These are phyloP conservation scores for Tetranychus cinnabarinus DNA, from an alignment of 1,140 invertebrate species.

Conservation along the genomic window DNA sequence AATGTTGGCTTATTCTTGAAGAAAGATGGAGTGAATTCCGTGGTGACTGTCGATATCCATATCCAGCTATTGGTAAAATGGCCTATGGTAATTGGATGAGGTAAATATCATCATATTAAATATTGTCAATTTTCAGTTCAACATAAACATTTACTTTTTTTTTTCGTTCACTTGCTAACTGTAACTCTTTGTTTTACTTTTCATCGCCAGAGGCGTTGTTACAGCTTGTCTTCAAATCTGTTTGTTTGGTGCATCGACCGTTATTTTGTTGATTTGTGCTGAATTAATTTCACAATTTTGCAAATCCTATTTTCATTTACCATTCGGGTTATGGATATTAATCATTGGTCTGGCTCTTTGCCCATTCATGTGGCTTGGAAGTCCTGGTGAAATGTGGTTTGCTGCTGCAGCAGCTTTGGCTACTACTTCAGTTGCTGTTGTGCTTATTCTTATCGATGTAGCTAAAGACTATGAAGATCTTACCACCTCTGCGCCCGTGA, in stretches of 20 bases:
- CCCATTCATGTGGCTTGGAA: constrained; percentile 39
- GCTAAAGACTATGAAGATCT: background rate
- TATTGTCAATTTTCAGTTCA: too few relatives aligned
- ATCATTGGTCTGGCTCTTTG: constrained; percentile 33
- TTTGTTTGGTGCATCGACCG: background rate
- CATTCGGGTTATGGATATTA: constrained; percentile 33
- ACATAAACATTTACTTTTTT: too few relatives aligned
- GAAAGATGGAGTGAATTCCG: constrained; percentile 11
- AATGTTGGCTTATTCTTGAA: constrained; percentile 11
- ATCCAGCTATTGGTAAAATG: constrained; percentile 10
- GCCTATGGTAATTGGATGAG: background rate
- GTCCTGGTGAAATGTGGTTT: constrained; percentile 41
- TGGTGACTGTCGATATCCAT: constrained; percentile 8
- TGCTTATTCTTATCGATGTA: constrained; percentile 4
- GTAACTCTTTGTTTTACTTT: too few relatives aligned
- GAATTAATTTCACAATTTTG: background rate
- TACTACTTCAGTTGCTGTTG: background rate
- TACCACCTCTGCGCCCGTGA: background rate
- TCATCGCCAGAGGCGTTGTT: background rate
- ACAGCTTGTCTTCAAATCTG: background rate
- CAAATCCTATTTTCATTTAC: background rate
- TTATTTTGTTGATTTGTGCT: background rate
- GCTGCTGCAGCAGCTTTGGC: background rate
- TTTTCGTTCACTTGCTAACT: too few relatives aligned
- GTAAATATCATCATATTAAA: background rate